Evolutionary conservation across 2,888 invertebrate genomes (phyloP).

Genomic region (Ecdyonurus torrentis): DNA sequence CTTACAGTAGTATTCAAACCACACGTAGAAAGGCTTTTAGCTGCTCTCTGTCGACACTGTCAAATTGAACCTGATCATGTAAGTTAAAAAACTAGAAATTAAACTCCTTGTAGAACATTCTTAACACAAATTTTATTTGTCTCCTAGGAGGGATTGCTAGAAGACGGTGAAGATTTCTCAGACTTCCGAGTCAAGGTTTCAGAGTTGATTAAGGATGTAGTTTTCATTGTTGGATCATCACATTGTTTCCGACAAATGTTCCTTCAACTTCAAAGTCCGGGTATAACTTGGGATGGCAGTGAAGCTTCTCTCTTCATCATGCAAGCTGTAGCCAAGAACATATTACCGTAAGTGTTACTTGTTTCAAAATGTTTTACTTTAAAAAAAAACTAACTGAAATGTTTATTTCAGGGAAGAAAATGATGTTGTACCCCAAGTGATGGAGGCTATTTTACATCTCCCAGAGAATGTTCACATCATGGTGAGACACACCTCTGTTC

Average conservation of each 20-base stretch:
- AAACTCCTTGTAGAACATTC: background rate
- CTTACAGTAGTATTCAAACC: constrained; percentile 74
- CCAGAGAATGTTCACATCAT: constrained; percentile 69
- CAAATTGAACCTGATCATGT: constrained; percentile 91
- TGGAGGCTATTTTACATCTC: constrained; percentile 74
- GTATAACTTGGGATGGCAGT: constrained; percentile 75
- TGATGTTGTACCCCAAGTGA: constrained; percentile 82
- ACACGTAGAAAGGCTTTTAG: constrained; percentile 77
- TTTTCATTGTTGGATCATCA: constrained; percentile 88
- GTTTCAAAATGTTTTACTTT: background rate
- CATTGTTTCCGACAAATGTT: constrained; percentile 87
- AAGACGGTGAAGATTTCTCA: constrained; percentile 70
- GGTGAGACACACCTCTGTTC: constrained; percentile 74
- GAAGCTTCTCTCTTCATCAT: constrained; percentile 91
- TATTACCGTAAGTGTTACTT: constrained; percentile 60
- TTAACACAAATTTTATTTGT: constrained; percentile 7
- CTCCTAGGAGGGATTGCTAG: constrained; percentile 52
- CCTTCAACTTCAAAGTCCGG: constrained; percentile 49
- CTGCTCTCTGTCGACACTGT: constrained; percentile 78
- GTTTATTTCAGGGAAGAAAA: constrained; percentile 55
- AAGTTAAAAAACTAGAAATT: constrained; percentile 17
- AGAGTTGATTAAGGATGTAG: constrained; percentile 90
- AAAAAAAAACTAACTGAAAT: background rate
- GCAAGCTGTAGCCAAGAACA: constrained; percentile 88
- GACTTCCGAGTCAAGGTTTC: constrained; percentile 74